Evolutionary conservation across 64 coral and sea anemone genomes (phyloP).

Genomic region (Platygyra sinensis): DNA sequence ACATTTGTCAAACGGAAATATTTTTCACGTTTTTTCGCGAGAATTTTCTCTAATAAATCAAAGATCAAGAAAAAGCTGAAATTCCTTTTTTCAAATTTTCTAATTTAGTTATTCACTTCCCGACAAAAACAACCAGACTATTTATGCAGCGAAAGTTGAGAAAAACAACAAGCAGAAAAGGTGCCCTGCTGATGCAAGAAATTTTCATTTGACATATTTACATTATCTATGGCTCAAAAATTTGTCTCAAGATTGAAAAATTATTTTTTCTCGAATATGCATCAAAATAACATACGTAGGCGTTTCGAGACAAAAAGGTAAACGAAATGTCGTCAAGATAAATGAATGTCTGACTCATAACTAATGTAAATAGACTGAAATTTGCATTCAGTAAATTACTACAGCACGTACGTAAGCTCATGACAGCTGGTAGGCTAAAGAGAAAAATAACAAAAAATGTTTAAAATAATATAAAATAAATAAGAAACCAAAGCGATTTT

Average conservation of each 20-base stretch:
- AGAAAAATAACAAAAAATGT: constrained; percentile 40
- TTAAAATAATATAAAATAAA: constrained; percentile 45
- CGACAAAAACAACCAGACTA: background rate
- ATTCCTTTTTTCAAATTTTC: background rate
- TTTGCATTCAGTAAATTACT: constrained; percentile 54
- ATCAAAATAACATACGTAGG: constrained; percentile 33
- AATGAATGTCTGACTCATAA: constrained; percentile 40
- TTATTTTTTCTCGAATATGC: background rate
- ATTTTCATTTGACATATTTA: constrained; percentile 44
- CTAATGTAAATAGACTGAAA: constrained; percentile 41
- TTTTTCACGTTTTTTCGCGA: background rate
- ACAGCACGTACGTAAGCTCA: constrained; percentile 4
- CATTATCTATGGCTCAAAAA: background rate
- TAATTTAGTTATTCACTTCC: background rate
- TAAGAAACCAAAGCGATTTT: background rate
- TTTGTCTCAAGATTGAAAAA: background rate
- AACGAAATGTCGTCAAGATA: constrained; percentile 8
- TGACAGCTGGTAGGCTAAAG: constrained; percentile 1
- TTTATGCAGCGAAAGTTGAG: background rate
- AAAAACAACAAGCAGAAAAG: constrained; percentile 2
- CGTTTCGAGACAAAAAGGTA: constrained; percentile 11
- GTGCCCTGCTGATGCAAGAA: constrained; percentile 17
- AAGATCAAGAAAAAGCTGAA: background rate
- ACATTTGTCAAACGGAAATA: constrained; percentile 1
- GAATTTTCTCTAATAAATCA: background rate